These are phyloP conservation scores for Varanus komodoensis DNA, from an alignment of 2,113 vertebrate genomes.

Conservation along the genomic window DNA sequence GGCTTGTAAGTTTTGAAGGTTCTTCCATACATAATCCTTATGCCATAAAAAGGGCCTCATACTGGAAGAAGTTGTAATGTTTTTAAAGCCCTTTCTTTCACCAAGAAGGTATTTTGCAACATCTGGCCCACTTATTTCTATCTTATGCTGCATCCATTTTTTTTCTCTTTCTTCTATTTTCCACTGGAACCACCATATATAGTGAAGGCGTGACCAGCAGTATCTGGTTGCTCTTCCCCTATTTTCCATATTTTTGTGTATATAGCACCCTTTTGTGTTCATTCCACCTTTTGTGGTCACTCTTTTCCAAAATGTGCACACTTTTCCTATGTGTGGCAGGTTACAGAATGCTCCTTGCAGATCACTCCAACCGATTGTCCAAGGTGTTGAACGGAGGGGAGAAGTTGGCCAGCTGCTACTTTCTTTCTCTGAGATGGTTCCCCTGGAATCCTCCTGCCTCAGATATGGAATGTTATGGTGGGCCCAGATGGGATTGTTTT, in stretches of 20 bases:
- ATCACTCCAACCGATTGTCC: background rate
- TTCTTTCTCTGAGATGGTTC: background rate
- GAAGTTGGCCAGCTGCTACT: background rate
- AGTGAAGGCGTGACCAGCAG: background rate
- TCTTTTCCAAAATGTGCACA: too few species aligned
- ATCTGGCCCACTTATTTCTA: background rate
- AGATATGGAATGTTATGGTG: too few species aligned
- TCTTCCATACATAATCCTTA: too few species aligned
- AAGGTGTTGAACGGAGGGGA: background rate
- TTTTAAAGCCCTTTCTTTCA: background rate
- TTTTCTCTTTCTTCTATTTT: background rate
- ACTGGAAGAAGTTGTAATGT: background rate
- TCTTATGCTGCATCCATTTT: background rate
- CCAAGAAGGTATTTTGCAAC: background rate
- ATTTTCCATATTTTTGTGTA: background rate
- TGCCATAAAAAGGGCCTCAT: background rate
- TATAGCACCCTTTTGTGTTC: background rate
- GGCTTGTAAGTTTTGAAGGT: background rate
- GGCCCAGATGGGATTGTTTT: too few species aligned
- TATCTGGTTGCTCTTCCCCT: background rate
- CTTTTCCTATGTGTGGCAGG: background rate
- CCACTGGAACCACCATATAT: background rate
- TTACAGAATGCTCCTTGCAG: background rate
- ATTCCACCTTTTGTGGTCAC: background rate
- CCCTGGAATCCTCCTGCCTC: too few species aligned